Conservation (phyloP, 2,888 invertebrate genomes). For the Toxonevra muliebris region DNA sequence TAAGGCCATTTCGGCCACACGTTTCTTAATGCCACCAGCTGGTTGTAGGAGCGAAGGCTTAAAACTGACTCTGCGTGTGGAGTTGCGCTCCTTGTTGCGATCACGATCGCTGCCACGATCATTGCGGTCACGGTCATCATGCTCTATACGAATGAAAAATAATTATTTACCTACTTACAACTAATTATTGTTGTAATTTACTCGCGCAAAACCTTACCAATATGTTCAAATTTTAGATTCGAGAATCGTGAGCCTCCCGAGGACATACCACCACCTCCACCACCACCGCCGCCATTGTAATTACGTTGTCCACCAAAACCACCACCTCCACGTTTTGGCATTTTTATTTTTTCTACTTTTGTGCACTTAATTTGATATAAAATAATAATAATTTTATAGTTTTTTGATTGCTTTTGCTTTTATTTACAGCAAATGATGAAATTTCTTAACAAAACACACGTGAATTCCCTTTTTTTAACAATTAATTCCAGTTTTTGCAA, state of each 20-base stretch:
- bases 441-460: constrained; percentile 12
- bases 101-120: constrained; percentile 42
- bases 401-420: constrained; percentile 15
- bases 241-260: constrained; percentile 53
- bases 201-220: constrained; percentile 46
- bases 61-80: constrained; percentile 63
- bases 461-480: neutral
- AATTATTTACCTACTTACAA: neutral
- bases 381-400: constrained; percentile 7
- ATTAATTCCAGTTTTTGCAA: constrained; percentile 17
- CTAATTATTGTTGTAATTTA: neutral
- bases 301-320: constrained; percentile 42
- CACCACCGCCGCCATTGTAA: constrained; percentile 37
- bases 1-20: constrained; percentile 49
- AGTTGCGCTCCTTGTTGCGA: constrained; percentile 54
- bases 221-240: constrained; percentile 50
- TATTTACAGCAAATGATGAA: neutral
- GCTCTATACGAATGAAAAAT: constrained; percentile 39
- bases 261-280: constrained; percentile 19
- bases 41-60: constrained; percentile 56
- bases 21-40: constrained; percentile 51
- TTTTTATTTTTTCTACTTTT: constrained; percentile 32
- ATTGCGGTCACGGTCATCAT: constrained; percentile 47
- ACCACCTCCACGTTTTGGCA: constrained; percentile 50
- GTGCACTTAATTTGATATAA: constrained; percentile 2